These are phyloP conservation scores for Gonioctena quinquepunctata DNA, from an alignment of 1,140 invertebrate species.

Conservation along the genomic window DNA sequence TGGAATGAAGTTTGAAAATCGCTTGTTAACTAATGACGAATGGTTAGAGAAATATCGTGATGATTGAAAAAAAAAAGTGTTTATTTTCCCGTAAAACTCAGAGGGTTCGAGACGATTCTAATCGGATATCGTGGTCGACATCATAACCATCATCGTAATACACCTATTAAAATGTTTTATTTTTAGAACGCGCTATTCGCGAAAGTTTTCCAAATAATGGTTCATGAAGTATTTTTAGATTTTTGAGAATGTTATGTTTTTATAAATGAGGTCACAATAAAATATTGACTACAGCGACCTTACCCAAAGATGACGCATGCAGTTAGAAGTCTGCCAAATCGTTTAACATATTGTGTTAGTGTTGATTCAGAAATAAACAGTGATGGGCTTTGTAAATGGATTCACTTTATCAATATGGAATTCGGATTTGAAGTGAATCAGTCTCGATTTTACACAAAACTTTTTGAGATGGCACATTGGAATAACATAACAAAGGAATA, in stretches of 20 bases:
- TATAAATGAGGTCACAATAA: slow-evolving; percentile 9
- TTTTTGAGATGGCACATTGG: too few species aligned
- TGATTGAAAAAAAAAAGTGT: too few species aligned
- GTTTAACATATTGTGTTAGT: neutral
- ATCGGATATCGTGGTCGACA: too few species aligned
- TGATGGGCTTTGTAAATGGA: neutral
- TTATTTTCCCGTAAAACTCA: too few species aligned
- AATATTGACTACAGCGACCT: neutral
- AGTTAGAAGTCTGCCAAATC: neutral
- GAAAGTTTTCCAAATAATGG: neutral
- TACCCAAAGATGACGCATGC: neutral
- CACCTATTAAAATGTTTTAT: neutral
- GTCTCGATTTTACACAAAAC: neutral
- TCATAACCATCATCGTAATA: too few species aligned
- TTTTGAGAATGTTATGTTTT: neutral
- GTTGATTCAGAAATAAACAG: neutral
- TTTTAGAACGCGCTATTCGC: neutral
- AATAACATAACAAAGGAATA: too few species aligned
- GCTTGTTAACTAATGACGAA: too few species aligned
- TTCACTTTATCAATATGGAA: neutral
- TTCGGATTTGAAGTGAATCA: neutral
- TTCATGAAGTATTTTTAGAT: neutral
- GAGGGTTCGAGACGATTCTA: too few species aligned
- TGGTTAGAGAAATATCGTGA: too few species aligned
- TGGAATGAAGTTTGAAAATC: too few species aligned